Base-by-base conservation (phyloP, 2,888 invertebrate species). In the Subacronicta megacephala region DNA sequence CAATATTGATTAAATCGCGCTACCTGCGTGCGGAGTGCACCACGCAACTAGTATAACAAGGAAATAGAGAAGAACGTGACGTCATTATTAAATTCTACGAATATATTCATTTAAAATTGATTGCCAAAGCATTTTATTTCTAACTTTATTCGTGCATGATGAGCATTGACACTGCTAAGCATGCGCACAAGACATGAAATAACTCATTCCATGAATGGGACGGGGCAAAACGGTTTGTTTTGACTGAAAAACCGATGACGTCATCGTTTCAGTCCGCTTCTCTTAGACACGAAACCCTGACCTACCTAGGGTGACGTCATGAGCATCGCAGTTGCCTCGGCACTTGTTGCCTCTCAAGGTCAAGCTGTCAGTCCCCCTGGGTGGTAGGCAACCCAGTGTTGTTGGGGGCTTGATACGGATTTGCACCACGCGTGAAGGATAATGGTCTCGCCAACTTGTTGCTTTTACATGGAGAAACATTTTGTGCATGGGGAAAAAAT, bases 241-340 rank as follows among this genome's bases (percentile, higher is more conserved):
- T 54, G 64, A 17, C 47, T 45, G 46, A 45, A 60, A 65, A 62
- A 67, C 37, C 42, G 37, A 49, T 53, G 63, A 63, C 62, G 64
- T 46, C 58, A 63, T 23, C 33, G 50, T 40, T 49, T 44, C 47
- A 51, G 52, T 33, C 33, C 29, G 33, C 20, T 54, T 40, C 20
- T 43, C 23, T 29, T 37, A 57, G 52, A 37, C 26, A 40, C 40
- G 23, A 50, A n/a, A 41, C 50, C 49, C 50, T 13, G 60, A 59
- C 69, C 69, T 69, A 69, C 29, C 36, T 40, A 44, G 23, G 13
- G 15, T 51, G 50, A 50, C 64, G 65, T 70, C 56, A 63, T 29
- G 33, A 37, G 40, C 12, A 43, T 17, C 42, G 31, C 7, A 29
- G 35, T 44, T 15, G 23, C 16, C 10, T 37, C 13, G 12, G 16